Percentiles rank a stretch among this genome's conserved stretches.
phyloP scores from a whole-genome alignment of 2,797 vertebrate genomes.

The Thaleichthys pacificus region DNA sequence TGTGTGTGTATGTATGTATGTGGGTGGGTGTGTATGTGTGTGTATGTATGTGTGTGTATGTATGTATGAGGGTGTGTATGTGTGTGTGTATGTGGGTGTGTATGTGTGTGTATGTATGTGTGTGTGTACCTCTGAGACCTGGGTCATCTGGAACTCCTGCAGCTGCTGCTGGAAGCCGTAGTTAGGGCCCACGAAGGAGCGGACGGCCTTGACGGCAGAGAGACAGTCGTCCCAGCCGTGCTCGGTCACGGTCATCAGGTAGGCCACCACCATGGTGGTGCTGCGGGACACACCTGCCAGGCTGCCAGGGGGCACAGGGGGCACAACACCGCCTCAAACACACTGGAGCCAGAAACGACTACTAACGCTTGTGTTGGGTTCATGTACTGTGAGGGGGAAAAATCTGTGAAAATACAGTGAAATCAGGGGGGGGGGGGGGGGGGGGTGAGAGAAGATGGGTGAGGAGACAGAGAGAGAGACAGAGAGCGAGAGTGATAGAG shows the following conservation, averaged over 20 bases:
- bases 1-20: too few species aligned
- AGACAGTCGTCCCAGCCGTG: conserved; percentile 85
- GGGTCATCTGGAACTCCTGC: conserved; percentile 81
- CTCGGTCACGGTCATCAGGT: conserved; percentile 87
- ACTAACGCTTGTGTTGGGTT: too few species aligned
- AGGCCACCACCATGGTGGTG: conserved; percentile 85
- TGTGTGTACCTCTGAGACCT: conserved; percentile 78
- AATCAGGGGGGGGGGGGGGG: too few species aligned
- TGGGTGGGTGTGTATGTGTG: too few species aligned
- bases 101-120: neutral
- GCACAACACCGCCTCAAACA: too few species aligned
- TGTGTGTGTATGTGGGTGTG: neutral
- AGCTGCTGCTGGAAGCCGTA: conserved; percentile 88
- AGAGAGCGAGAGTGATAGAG: too few species aligned
- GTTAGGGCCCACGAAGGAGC: conserved; percentile 85
- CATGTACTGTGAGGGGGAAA: too few species aligned
- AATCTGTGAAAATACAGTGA: too few species aligned
- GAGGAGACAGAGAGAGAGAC: too few species aligned
- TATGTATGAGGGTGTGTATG: neutral
- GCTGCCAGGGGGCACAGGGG: conserved; percentile 53
- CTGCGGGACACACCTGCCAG: conserved; percentile 89
- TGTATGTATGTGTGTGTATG: too few species aligned
- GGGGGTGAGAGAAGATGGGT: too few species aligned
- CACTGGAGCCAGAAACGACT: too few species aligned
- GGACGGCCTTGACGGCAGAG: conserved; percentile 78